Evolutionary conservation across 2,113 vertebrate genomes (phyloP), one percentile per base, ranked within the genome.

Genomic region (Ammospiza caudacuta): DNA sequence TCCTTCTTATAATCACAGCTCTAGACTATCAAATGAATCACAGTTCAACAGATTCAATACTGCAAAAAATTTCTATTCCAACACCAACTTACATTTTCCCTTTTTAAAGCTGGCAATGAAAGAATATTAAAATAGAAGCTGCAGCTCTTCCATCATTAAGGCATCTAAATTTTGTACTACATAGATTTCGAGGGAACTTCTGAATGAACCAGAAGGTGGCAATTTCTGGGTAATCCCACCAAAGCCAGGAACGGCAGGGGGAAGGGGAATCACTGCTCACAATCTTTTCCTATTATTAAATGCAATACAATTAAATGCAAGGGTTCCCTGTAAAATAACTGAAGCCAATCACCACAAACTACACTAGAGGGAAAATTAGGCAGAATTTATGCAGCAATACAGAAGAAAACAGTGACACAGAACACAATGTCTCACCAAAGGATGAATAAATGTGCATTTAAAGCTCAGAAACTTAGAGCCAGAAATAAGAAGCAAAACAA

Each of bases 281-380:
- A 67, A 44, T 84, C 62, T 74, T 88, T 55, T 91, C 57, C 68
- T 52, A 22, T 93, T 93, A 75, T 74, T 68, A 83, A 92, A 92
- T 37, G 72, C 28, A 83, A 59, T 11, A 16, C 37, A 92, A 92
- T 89, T 64, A 87, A 76, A 74, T 62, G n/a, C 51, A 92, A 74
- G 82, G 11, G n/a, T 74, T 88, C 57, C 52, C 41, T 46, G 12
- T 35, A 35, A 83, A 92, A 72, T 19, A 72, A 82, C 44, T 41
- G 64, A 91, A 63, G 86, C 41, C 33, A 90, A 73, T 47, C 11
- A 3, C 35, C 63, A 77, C 47, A 59, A 90, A 86, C 47, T 27
- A 33, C 52, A 70, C 59, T 10, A 59, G 3, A 37, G 52, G 41
- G 83, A 72, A 90, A 77, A 92, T 14, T 0, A 52, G 59, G 59